Percentiles rank a stretch among this genome's conserved stretches.
Evolutionary conservation across 1,140 invertebrate species (phyloP).

Genomic region (Cotesia chilonis): DNA sequence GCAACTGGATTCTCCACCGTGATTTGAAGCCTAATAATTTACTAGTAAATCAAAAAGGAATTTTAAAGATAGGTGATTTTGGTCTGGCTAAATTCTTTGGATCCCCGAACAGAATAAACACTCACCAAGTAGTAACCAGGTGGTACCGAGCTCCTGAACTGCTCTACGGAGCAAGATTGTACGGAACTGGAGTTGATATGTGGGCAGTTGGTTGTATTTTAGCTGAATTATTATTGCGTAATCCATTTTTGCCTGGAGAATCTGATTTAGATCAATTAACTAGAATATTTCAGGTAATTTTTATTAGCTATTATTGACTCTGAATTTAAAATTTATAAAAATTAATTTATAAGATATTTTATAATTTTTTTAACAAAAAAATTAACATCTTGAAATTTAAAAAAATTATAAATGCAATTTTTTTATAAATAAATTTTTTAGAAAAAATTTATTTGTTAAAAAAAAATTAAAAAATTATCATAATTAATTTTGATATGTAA

Average conservation of each 20-base stretch:
- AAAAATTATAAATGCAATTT: too few species aligned
- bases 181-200: slow-evolving; percentile 96
- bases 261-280: slow-evolving; percentile 96
- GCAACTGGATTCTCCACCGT: slow-evolving; percentile 96
- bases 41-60: slow-evolving; percentile 89
- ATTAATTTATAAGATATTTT: too few species aligned
- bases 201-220: slow-evolving; percentile 99
- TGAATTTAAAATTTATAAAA: too few species aligned
- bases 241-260: slow-evolving; percentile 95
- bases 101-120: slow-evolving; percentile 95
- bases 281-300: slow-evolving; percentile 87
- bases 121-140: slow-evolving; percentile 97
- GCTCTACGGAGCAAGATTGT: slow-evolving; percentile 93
- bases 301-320: background rate
- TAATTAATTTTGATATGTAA: background rate
- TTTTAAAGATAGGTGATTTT: slow-evolving; percentile 98
- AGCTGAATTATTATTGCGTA: slow-evolving; percentile 90
- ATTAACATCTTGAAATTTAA: too few species aligned
- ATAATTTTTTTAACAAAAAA: too few species aligned
- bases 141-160: slow-evolving; percentile 95
- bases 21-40: slow-evolving; percentile 99
- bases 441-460: too few species aligned
- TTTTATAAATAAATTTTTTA: too few species aligned
- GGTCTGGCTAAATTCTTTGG: slow-evolving; percentile 97
- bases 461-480: background rate